Evolutionary conservation across 2,797 vertebrate genomes (phyloP).

Genomic region (Parambassis ranga): DNA sequence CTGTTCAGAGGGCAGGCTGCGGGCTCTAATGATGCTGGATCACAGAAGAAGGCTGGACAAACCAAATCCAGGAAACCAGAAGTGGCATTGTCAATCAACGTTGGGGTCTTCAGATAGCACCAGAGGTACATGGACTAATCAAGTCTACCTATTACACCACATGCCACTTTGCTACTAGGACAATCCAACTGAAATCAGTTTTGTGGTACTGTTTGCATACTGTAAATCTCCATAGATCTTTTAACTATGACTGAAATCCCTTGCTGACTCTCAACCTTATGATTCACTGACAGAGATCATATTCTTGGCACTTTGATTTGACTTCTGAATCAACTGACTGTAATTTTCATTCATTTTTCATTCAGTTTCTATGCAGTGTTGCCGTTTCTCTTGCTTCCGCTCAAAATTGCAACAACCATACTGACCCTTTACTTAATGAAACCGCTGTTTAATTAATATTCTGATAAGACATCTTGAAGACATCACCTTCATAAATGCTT

Average conservation of each 20-base stretch:
- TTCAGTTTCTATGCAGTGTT: conserved; percentile 30
- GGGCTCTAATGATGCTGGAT: conserved; percentile 17
- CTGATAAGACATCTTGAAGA: neutral
- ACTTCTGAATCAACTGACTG: neutral
- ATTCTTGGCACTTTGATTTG: conserved; percentile 14
- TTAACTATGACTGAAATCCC: neutral
- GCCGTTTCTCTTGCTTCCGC: neutral
- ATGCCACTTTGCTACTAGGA: conserved; percentile 38
- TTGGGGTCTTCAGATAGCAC: conserved; percentile 80
- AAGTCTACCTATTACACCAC: conserved; percentile 3
- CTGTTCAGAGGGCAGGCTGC: conserved; percentile 57
- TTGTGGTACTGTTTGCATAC: conserved; percentile 1
- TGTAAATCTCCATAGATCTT: neutral
- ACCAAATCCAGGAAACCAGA: conserved; percentile 79
- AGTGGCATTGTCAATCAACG: conserved; percentile 83
- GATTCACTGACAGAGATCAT: neutral
- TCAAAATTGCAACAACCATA: neutral
- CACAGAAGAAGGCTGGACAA: conserved; percentile 55
- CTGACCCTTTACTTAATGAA: neutral
- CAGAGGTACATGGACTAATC: conserved; percentile 1
- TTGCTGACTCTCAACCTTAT: neutral
- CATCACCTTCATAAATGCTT: neutral
- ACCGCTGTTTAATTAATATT: neutral
- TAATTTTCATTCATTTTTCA: conserved; percentile 18
- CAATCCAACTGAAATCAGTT: conserved; percentile 40